Conservation (phyloP, 2,113 vertebrate genomes). For the Oreochromis niloticus region DNA sequence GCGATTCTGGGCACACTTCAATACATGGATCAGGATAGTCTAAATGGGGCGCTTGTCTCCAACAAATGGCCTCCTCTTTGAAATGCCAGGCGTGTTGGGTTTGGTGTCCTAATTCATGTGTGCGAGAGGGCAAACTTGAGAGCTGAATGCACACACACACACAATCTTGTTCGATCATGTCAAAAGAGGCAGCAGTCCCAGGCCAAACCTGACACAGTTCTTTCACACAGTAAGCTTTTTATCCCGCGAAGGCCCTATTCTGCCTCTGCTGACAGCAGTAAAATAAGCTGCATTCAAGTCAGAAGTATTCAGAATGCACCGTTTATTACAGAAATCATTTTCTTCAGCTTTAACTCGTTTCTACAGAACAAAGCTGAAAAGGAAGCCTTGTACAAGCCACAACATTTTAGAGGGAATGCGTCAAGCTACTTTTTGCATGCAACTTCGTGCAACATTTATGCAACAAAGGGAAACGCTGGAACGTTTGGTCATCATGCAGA, state of each 20-base stretch:
- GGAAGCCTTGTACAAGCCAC: not conserved
- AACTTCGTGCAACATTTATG: not conserved
- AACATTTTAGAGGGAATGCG: not conserved
- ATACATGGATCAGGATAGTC: slow-evolving; percentile 12
- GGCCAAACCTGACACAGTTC: slow-evolving; percentile 37
- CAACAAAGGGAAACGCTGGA: not conserved
- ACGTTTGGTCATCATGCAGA: not conserved
- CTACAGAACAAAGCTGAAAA: not conserved
- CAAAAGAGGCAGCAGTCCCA: slow-evolving; percentile 20
- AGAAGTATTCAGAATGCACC: not conserved
- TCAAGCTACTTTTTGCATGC: not conserved
- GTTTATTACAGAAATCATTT: not conserved
- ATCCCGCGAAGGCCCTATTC: not conserved
- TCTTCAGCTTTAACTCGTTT: not conserved
- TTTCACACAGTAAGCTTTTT: slow-evolving; percentile 37
- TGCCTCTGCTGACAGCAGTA: not conserved
- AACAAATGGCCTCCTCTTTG: slow-evolving; percentile 52
- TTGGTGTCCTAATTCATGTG: slow-evolving; percentile 46
- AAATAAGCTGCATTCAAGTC: not conserved
- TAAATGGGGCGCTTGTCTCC: slow-evolving; percentile 54
- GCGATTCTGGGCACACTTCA: slow-evolving; percentile 9
- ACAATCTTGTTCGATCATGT: slow-evolving; percentile 55
- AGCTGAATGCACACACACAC: not conserved
- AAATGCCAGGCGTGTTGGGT: slow-evolving; percentile 49
- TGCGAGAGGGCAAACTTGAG: slow-evolving; percentile 4